A percentile compares a stretch with the other conserved stretches of the same genome.
phyloP scores from a whole-genome alignment of 2,113 vertebrate genomes.

The Ciconia maguari region DNA sequence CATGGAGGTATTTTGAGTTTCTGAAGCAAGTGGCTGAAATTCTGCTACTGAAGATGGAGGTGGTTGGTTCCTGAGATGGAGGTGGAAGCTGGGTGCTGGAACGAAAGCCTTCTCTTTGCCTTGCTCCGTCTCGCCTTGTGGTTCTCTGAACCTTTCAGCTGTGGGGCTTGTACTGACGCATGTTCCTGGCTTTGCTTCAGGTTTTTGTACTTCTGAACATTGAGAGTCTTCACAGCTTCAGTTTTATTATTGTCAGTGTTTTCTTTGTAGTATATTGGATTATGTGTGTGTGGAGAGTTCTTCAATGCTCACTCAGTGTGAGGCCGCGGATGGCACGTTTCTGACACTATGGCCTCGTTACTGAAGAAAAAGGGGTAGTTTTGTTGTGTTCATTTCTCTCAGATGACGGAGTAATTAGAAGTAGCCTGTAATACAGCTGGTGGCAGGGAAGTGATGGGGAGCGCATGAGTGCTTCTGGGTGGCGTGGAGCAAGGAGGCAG shows the following conservation, averaged over 20 bases:
- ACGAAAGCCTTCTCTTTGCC: fast-evolving
- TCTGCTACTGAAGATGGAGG: not conserved
- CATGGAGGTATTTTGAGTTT: not conserved
- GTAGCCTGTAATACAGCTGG: not conserved
- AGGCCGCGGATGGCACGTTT: not conserved
- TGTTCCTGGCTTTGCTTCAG: not conserved
- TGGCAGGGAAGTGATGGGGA: not conserved
- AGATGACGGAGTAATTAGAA: not conserved
- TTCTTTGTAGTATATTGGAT: not conserved
- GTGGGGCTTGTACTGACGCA: fast-evolving
- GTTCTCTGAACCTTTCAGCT: not conserved
- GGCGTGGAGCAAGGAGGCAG: not conserved
- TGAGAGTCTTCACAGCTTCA: not conserved
- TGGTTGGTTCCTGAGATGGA: not conserved
- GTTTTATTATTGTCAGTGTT: not conserved
- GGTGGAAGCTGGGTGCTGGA: not conserved
- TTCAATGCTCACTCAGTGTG: not conserved
- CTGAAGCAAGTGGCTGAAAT: not conserved
- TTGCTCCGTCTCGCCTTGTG: fast-evolving
- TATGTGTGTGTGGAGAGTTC: not conserved
- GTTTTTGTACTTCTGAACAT: not conserved
- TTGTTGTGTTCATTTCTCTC: not conserved
- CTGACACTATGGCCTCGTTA: not conserved
- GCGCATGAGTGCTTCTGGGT: not conserved
- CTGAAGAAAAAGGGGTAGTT: not conserved